Evolutionary conservation across 2,797 vertebrate genomes (phyloP).

Genomic region (Spizella passerina): DNA sequence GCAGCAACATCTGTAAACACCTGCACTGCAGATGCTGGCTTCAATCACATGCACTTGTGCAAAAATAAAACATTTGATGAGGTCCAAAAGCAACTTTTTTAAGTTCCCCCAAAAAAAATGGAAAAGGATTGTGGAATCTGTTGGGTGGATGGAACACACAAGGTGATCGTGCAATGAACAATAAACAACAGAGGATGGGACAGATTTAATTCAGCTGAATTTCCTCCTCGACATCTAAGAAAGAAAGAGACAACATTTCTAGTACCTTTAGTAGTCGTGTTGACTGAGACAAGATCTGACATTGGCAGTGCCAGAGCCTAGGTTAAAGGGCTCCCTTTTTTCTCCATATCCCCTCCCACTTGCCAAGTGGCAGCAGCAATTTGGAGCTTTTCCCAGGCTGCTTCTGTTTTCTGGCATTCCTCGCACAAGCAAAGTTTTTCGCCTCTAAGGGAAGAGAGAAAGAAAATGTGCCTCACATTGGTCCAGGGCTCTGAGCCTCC

Average conservation of each 20-base stretch:
- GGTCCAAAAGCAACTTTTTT: neutral
- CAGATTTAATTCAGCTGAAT: neutral
- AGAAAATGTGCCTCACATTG: neutral
- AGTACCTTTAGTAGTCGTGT: neutral
- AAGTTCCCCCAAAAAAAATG: neutral
- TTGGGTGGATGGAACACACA: neutral
- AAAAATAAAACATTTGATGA: neutral
- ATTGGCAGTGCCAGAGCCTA: neutral
- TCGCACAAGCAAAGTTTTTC: neutral
- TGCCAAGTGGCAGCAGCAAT: neutral
- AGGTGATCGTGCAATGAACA: neutral
- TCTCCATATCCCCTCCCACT: neutral
- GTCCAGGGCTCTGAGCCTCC: neutral
- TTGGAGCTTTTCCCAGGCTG: neutral
- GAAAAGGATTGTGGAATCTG: neutral
- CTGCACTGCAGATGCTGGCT: neutral
- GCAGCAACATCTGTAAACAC: neutral
- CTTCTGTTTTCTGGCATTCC: neutral
- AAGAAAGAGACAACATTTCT: neutral
- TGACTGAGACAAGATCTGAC: neutral
- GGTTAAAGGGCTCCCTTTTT: neutral
- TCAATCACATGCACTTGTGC: neutral
- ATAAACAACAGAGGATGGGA: neutral
- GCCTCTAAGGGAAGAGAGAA: neutral
- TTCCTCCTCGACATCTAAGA: neutral